Percentiles rank a stretch among this genome's conserved stretches.
Evolutionary conservation across 1,140 invertebrate species (phyloP).

Genomic region (Drosophila sucinea): DNA sequence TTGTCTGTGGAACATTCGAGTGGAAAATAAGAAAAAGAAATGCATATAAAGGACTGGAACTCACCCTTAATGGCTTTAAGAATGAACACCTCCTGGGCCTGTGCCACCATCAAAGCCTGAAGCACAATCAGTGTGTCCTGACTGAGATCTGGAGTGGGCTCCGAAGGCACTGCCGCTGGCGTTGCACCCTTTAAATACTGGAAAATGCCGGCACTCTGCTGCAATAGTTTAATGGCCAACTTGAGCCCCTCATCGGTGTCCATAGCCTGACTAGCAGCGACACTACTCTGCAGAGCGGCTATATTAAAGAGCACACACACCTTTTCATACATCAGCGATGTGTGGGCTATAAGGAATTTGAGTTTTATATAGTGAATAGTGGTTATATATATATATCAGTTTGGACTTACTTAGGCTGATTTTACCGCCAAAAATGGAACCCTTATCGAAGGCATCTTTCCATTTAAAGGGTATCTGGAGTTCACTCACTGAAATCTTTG

Average conservation of each 20-base stretch:
- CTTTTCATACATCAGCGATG: constrained; percentile 95
- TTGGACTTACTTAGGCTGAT: constrained; percentile 93
- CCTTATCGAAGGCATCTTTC: constrained; percentile 99
- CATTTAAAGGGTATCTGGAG: constrained; percentile 98
- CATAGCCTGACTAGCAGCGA: constrained; percentile 93
- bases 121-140: constrained; percentile 95
- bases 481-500: constrained; percentile 96
- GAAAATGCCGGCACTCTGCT: constrained; percentile 97
- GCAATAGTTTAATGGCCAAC: constrained; percentile 95
- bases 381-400: constrained; percentile 9
- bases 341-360: constrained; percentile 86
- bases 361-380: constrained; percentile 14
- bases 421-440: constrained; percentile 95
- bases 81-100: constrained; percentile 98
- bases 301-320: constrained; percentile 99
- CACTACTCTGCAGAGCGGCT: constrained; percentile 94
- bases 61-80: constrained; percentile 95
- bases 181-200: constrained; percentile 93
- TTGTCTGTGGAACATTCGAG: constrained; percentile 86
- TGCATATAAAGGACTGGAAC: constrained; percentile 6
- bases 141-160: constrained; percentile 97
- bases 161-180: constrained; percentile 94
- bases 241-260: constrained; percentile 97
- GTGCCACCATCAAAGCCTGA: constrained; percentile 95
- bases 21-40: not conserved